phyloP scores from a whole-genome alignment of 2,797 vertebrate species.

The Crenuchus spilurus region DNA sequence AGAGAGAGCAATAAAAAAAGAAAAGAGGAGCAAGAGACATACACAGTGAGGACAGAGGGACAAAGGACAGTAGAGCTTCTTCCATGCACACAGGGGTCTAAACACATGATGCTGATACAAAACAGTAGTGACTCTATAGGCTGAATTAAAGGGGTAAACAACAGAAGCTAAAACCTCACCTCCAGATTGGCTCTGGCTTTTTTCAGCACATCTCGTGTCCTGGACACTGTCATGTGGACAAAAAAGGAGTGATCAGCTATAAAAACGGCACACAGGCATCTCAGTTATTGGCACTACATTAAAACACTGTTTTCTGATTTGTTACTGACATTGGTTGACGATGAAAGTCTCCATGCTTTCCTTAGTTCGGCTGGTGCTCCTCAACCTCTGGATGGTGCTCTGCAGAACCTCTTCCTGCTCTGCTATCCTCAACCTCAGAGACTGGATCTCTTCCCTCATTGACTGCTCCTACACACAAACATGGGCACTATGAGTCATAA shows the following conservation, averaged over 20 bases:
- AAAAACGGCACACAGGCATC: background rate
- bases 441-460: slow-evolving; percentile 84
- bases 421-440: slow-evolving; percentile 79
- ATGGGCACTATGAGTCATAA: background rate
- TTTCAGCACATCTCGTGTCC: slow-evolving; percentile 90
- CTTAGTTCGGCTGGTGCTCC: slow-evolving; percentile 83
- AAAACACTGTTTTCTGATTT: no score
- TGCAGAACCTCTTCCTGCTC: slow-evolving; percentile 87
- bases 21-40: slow-evolving; percentile 58
- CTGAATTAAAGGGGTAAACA: background rate
- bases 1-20: slow-evolving; percentile 42
- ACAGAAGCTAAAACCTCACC: slow-evolving; percentile 70
- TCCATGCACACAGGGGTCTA: slow-evolving; percentile 45
- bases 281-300: no score
- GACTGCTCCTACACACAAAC: slow-evolving; percentile 78
- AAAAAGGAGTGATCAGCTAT: background rate
- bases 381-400: slow-evolving; percentile 79
- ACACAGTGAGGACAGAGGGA: slow-evolving; percentile 38
- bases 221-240: slow-evolving; percentile 81
- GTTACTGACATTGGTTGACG: slow-evolving; percentile 86
- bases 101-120: slow-evolving; percentile 27
- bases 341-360: slow-evolving; percentile 94
- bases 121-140: background rate
- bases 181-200: slow-evolving; percentile 92
- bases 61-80: slow-evolving; percentile 16